Percentiles rank a stretch among this genome's conserved stretches.
Conservation (phyloP, 2,797 vertebrate genomes). For the Enteromius thamalakanensis region DNA sequence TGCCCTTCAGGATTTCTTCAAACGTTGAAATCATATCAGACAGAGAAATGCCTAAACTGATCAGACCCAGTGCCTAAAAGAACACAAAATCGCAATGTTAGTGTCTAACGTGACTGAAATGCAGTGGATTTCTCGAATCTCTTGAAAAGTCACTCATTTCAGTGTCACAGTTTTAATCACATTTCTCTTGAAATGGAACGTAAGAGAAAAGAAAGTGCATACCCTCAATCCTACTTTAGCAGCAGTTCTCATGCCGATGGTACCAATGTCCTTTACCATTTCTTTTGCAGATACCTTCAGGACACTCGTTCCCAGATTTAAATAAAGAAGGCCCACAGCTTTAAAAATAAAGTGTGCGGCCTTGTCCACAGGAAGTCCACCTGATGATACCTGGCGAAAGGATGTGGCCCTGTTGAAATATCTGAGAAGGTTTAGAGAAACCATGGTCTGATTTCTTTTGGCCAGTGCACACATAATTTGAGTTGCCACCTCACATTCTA, state of each 20-base stretch:
- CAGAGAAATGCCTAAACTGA: neutral
- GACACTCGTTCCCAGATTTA: rapidly evolving
- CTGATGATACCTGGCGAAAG: neutral
- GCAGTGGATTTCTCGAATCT: neutral
- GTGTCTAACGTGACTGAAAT: neutral
- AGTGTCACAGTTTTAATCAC: neutral
- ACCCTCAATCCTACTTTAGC: neutral
- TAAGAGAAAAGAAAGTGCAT: neutral
- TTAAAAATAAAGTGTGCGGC: rapidly evolving
- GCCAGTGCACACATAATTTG: neutral
- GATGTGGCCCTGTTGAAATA: neutral
- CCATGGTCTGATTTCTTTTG: neutral
- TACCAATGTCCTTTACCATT: neutral
- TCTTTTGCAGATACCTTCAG: neutral
- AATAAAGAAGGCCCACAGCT: neutral
- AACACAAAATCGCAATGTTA: neutral
- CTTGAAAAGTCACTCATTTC: neutral
- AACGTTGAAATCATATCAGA: neutral
- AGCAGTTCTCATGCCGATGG: neutral
- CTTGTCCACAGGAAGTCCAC: neutral
- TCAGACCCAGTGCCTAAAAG: neutral
- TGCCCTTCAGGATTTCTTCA: neutral
- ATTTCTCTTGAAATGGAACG: neutral
- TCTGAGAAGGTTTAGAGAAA: neutral
- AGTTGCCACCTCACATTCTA: neutral